Evolutionary conservation across 2,797 vertebrate species (phyloP), one percentile per base, ranked within the genome.

Genomic region (Melopsittacus undulatus): DNA sequence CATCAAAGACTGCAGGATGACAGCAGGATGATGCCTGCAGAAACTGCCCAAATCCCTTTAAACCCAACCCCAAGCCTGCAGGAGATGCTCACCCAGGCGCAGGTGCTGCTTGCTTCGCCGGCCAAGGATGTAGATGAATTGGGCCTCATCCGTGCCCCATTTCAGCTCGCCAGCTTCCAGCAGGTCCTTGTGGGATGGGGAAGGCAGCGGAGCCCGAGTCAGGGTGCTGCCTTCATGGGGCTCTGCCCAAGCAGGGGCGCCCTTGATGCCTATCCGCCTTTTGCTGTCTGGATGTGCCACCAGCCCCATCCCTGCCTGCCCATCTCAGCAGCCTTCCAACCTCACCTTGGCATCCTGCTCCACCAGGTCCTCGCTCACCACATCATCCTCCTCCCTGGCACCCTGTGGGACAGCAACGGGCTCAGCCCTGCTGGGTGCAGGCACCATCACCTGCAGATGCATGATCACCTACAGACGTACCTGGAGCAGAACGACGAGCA

Each of bases 81-180:
- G 84, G 68, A 54, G 87, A 69, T 72, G 67, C 98, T 98, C 83
- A 99, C 99, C 99, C 96, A 99, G 94, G 24, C 94, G 98, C 46
- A 99, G 99, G 96, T 99, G 99, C 89, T 98, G 98, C 92, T 98
- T 97, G 93, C 99, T 99, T 66, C 99, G 98, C 96, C 98, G 99
- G 96, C 99, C 99, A 96, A 99, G 97, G 96, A 99, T 98, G 97
- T 98, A 99, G 97, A 99, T 99, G 98, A 99, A 99, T 97, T 98
- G 98, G 80, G 99, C 98, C 95, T 99, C 99, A 0, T 99, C 99
- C 0, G 99, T 99, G 76, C 99, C 99, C 99, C 99, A 99, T 97
- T 99, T 98, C 94, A 98, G 97, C 91, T 99, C 99, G 0, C 99
- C 99, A 1, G 99, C 99, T 84, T 98, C 98, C 13, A 98, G 99